These are phyloP conservation scores for Cheumatopsyche charites DNA, from an alignment of 1,140 invertebrate species.

Conservation along the genomic window DNA sequence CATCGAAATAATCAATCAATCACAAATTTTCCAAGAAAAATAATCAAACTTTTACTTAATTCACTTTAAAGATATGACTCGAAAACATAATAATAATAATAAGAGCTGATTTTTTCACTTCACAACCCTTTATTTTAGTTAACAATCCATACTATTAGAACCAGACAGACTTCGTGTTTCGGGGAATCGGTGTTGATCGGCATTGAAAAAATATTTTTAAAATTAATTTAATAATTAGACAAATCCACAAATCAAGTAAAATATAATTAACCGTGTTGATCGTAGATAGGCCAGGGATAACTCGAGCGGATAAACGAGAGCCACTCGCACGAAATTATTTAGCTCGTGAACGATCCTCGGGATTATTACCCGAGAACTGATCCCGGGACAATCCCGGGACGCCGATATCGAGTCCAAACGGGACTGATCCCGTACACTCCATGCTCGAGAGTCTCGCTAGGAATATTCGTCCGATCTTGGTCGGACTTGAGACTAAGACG, in stretches of 20 bases:
- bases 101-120: too few relatives aligned
- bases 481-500: neutral
- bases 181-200: too few relatives aligned
- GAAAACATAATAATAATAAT: too few relatives aligned
- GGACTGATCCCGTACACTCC: neutral
- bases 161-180: too few relatives aligned
- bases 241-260: neutral
- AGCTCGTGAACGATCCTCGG: constrained; percentile 17
- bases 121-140: too few relatives aligned
- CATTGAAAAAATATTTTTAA: too few relatives aligned
- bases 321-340: constrained; percentile 14
- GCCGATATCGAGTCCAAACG: neutral
- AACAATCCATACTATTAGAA: too few relatives aligned
- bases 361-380: constrained; percentile 13
- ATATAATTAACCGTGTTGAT: constrained; percentile 21
- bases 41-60: too few relatives aligned
- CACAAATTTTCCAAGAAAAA: too few relatives aligned
- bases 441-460: constrained; percentile 8
- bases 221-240: neutral
- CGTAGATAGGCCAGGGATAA: constrained; percentile 10
- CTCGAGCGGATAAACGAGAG: constrained; percentile 15
- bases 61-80: too few relatives aligned
- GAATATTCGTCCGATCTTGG: constrained; percentile 6
- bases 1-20: too few relatives aligned
- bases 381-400: constrained; percentile 13